Percentiles rank a stretch among this genome's conserved stretches.
Evolutionary conservation across 2,888 invertebrate species (phyloP).

Genomic region (Labia minor): DNA sequence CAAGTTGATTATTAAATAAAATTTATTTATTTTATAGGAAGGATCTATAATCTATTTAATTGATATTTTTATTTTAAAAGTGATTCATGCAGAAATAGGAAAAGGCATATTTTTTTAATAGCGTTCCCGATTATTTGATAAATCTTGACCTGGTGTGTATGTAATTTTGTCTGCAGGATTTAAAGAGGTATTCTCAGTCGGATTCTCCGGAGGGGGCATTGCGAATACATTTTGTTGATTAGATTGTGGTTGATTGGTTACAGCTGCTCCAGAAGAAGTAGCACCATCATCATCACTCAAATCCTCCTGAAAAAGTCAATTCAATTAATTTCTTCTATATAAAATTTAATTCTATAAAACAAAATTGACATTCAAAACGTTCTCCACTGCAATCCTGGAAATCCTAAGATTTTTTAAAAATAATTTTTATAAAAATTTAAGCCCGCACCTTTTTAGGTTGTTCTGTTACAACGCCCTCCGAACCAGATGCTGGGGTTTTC

Average conservation of each 20-base stretch:
- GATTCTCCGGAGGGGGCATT: slow-evolving; percentile 41
- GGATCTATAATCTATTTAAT: too few relatives aligned
- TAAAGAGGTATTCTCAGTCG: slow-evolving; percentile 60
- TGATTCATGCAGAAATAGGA: slow-evolving; percentile 8
- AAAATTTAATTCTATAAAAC: slow-evolving; percentile 18
- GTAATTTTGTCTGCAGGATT: slow-evolving; percentile 44
- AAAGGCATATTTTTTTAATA: background rate
- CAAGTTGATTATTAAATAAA: too few relatives aligned
- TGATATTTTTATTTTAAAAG: too few relatives aligned
- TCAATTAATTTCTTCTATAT: background rate
- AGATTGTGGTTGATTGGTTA: slow-evolving; percentile 47
- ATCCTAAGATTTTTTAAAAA: background rate
- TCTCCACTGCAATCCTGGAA: background rate
- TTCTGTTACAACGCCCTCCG: slow-evolving; percentile 35
- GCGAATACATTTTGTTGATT: slow-evolving; percentile 49
- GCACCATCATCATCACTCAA: slow-evolving; percentile 44
- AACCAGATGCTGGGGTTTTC: slow-evolving; percentile 24
- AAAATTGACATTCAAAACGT: slow-evolving; percentile 32
- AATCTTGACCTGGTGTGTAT: slow-evolving; percentile 39
- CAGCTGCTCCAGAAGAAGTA: slow-evolving; percentile 41
- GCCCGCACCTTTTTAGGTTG: slow-evolving; percentile 31
- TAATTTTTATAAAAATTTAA: slow-evolving; percentile 1
- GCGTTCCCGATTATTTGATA: slow-evolving; percentile 8
- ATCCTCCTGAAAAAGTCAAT: slow-evolving; percentile 34
- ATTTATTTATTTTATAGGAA: too few relatives aligned